A percentile compares a stretch with the other conserved stretches of the same genome.
Conservation (phyloP, 2,888 invertebrate genomes). For the Fragum whitleyi region DNA sequence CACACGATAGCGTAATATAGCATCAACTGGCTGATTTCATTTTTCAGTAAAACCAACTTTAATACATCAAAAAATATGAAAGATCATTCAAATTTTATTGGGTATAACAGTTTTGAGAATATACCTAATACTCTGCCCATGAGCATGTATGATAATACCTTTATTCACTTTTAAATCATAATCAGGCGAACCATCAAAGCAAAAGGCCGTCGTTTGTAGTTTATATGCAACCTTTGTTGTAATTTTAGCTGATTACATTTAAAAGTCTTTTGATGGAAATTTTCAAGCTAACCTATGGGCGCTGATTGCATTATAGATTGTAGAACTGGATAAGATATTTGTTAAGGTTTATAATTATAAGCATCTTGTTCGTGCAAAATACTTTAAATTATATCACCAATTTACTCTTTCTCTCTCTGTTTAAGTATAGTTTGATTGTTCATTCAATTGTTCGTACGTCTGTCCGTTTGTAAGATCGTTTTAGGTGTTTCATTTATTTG, state of each 20-base stretch:
- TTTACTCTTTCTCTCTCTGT: no score
- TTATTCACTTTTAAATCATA: slow-evolving; percentile 4
- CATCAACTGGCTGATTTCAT: no score
- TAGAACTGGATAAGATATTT: neutral
- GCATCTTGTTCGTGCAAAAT: no score
- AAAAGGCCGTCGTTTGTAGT: neutral
- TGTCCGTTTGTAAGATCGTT: no score
- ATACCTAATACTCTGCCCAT: slow-evolving; percentile 1
- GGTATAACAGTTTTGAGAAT: neutral
- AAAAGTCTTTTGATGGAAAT: neutral
- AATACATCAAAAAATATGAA: neutral
- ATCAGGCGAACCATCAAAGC: slow-evolving; percentile 8
- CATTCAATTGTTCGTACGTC: no score
- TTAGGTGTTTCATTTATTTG: no score
- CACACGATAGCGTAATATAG: no score
- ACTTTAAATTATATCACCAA: no score
- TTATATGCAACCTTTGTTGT: slow-evolving; percentile 11
- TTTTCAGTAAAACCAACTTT: neutral
- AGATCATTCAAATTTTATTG: neutral
- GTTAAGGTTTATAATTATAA: no score
- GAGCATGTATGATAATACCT: neutral
- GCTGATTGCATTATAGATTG: neutral
- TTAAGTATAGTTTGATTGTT: no score
- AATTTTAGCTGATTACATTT: neutral
- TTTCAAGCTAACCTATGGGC: neutral